These are phyloP conservation scores for Rapana venosa DNA, from an alignment of 2,888 invertebrate genomes.

Conservation along the genomic window DNA sequence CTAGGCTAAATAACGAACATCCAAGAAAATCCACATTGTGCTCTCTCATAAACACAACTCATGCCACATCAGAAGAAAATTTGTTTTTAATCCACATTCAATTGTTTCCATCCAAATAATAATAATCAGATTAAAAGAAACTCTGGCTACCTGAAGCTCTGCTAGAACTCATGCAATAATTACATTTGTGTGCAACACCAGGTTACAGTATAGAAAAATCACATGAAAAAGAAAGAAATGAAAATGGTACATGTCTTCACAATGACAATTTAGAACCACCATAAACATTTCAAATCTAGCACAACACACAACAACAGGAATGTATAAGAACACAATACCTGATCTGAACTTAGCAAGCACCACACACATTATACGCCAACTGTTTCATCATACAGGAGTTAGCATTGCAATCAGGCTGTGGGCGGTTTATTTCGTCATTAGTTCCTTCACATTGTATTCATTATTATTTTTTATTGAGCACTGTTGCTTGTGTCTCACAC, in stretches of 20 bases:
- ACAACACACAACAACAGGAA: conserved; percentile 23
- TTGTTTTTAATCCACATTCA: neutral
- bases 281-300: neutral
- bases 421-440: neutral
- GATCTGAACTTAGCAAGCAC: neutral
- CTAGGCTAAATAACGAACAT: neutral
- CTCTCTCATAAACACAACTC: neutral
- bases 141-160: neutral
- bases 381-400: neutral
- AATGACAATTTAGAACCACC: neutral
- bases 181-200: neutral
- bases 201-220: neutral
- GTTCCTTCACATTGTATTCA: too few relatives aligned
- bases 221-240: neutral
- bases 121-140: neutral
- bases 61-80: neutral
- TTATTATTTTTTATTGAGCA: too few relatives aligned
- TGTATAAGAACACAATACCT: neutral
- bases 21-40: neutral
- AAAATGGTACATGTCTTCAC: neutral
- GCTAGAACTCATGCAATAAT: neutral
- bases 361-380: neutral
- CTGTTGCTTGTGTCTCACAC: too few relatives aligned
- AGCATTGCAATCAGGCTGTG: neutral
- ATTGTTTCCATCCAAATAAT: neutral